Evolutionary conservation across 2,113 vertebrate species (phyloP).

Genomic region (Nibea coibor): DNA sequence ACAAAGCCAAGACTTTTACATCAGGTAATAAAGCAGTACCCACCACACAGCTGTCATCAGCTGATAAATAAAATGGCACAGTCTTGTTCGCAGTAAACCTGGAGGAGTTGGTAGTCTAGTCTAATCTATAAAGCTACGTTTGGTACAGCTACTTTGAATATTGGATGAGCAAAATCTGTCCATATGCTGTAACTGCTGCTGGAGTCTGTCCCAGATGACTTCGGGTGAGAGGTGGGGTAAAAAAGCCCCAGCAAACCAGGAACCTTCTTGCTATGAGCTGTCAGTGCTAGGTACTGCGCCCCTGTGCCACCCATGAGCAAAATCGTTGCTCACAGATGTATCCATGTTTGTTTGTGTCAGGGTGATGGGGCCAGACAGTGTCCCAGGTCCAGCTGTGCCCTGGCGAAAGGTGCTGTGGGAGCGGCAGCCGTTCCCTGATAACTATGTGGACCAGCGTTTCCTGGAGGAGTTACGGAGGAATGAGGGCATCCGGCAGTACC

Average conservation of each 20-base stretch:
- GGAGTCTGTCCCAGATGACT: too few species aligned
- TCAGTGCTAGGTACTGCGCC: too few species aligned
- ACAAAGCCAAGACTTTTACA: too few species aligned
- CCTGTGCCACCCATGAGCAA: too few species aligned
- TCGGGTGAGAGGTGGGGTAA: too few species aligned
- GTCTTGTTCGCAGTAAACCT: background rate
- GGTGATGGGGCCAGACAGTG: slow-evolving; percentile 83
- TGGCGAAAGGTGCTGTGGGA: slow-evolving; percentile 96
- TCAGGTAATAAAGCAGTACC: background rate
- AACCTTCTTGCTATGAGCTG: too few species aligned
- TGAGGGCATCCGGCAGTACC: slow-evolving; percentile 89
- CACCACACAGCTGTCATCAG: too few species aligned
- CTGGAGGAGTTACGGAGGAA: slow-evolving; percentile 93
- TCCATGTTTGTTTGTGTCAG: slow-evolving; percentile 36
- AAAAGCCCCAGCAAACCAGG: too few species aligned
- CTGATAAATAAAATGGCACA: background rate
- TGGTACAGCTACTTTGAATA: too few species aligned
- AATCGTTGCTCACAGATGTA: background rate
- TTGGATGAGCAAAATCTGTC: background rate
- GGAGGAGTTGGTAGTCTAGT: background rate
- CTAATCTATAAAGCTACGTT: too few species aligned
- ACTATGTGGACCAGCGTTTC: slow-evolving; percentile 95
- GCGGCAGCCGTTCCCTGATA: slow-evolving; percentile 93
- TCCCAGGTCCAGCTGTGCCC: slow-evolving; percentile 66
- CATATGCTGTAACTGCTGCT: too few species aligned